These are phyloP conservation scores for Cephus pygmeus DNA, from an alignment of 2,888 invertebrate genomes.

Conservation along the genomic window DNA sequence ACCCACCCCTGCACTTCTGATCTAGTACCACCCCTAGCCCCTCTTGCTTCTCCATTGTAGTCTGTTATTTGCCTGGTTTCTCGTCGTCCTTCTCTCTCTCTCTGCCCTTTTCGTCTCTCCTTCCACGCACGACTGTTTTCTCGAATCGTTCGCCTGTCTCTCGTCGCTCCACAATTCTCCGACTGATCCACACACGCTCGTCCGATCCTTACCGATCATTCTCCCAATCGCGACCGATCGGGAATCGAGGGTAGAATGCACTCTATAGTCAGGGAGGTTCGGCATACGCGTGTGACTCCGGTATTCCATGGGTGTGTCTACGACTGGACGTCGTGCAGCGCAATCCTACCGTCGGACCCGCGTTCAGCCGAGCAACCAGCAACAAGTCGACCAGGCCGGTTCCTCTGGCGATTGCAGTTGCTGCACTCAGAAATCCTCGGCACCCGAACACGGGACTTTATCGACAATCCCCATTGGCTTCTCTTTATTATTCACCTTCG, in stretches of 20 bases:
- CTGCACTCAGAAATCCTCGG: background rate
- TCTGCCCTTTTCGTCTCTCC: background rate
- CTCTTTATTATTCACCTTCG: background rate
- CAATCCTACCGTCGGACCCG: background rate
- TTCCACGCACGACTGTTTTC: background rate
- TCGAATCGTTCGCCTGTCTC: background rate
- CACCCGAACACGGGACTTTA: background rate
- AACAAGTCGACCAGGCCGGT: background rate
- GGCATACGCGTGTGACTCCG: background rate
- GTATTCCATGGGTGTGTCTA: conserved; percentile 7
- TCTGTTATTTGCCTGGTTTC: background rate
- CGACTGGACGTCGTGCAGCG: background rate
- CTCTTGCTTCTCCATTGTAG: background rate
- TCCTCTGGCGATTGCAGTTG: background rate
- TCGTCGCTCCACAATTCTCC: background rate
- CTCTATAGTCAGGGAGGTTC: background rate
- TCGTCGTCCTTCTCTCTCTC: background rate
- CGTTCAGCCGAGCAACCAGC: background rate
- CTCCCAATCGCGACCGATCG: background rate
- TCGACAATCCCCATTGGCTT: background rate
- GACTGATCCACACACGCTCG: background rate
- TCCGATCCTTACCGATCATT: background rate
- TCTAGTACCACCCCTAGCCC: background rate
- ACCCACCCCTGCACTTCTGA: background rate
- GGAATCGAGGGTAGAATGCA: background rate